These are phyloP conservation scores for Crematogaster levior DNA, from an alignment of 2,888 invertebrate genomes.

Conservation along the genomic window DNA sequence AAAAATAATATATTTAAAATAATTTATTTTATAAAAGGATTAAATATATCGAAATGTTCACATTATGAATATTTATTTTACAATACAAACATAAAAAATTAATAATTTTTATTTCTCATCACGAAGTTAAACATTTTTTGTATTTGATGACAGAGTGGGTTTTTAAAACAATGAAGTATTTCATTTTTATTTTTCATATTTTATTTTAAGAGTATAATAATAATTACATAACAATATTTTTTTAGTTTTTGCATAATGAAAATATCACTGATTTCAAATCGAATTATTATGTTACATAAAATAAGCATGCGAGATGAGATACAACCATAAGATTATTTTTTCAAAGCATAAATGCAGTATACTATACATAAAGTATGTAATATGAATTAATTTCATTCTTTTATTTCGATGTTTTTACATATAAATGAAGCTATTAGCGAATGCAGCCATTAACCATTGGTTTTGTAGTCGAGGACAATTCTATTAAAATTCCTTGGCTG, in stretches of 20 bases:
- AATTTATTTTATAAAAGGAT: neutral
- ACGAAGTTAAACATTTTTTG: neutral
- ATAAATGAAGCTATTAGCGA: neutral
- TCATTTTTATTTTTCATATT: no score
- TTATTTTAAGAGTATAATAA: neutral
- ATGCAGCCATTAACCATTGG: neutral
- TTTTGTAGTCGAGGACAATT: neutral
- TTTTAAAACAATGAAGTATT: neutral
- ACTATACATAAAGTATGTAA: no score
- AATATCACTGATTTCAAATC: neutral
- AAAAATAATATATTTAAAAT: neutral
- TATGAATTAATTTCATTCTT: neutral
- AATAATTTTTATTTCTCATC: neutral
- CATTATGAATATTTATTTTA: neutral
- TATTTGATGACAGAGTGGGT: neutral
- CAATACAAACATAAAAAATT: neutral
- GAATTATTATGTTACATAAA: neutral
- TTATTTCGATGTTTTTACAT: neutral
- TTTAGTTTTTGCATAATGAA: neutral
- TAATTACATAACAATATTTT: no score
- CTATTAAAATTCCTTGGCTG: conserved; percentile 7
- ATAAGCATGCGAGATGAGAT: neutral
- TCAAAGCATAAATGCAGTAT: neutral
- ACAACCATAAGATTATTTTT: neutral
- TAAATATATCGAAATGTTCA: neutral